Base-by-base conservation (phyloP, 2,113 vertebrate species). In the Nothocercus nigrocapillus region DNA sequence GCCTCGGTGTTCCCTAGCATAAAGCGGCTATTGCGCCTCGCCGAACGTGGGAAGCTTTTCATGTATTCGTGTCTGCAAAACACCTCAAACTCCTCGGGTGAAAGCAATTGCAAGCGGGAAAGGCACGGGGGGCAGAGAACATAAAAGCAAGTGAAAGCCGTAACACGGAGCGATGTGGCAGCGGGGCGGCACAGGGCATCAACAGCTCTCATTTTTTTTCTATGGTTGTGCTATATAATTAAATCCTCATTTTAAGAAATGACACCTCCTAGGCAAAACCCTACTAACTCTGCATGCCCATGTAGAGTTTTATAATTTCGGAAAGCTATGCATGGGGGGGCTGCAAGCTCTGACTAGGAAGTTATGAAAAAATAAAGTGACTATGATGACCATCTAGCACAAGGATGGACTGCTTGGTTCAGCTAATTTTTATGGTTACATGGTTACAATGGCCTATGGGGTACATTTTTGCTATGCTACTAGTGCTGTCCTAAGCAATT, bases 241-340 rank as follows among this genome's bases (percentile, higher is more conserved):
- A 88, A 80, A 85, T 70, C 16, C 20, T 85, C 0, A 0, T 59
- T 40, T 74, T 74, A 66, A 61, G 58, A 86, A 64, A 62, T 36
- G 59, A 11, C 30, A 28, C 4, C 13, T 82, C 44, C n/a, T 25
- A 84, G 54, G 59, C 11, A 85, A 80, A 92, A 32, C 13, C 9
- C 9, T 45, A 27, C 3, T 92, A 59, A 81, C 11, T 45, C 74
- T 16, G 1, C 30, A n/a, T 13, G 12, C 20, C 7, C 7, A 17
- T 85, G 59, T 49, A 73, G 19, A n/a, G 7, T 38, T 15, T 34
- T 61, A 0, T 21, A 32, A 73, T 0, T 80, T 73, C 70, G n/a
- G 36, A 81, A 88, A 77, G n/a, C 9, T 3, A 2, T 4, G 11
- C 1, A 0, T 14, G 6, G 19, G 9, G 9, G 17, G 2, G 12